A percentile compares a stretch with the other conserved stretches of the same genome.
phyloP scores from a whole-genome alignment of 2,113 vertebrate genomes.

The Nyctereutes procyonoides region DNA sequence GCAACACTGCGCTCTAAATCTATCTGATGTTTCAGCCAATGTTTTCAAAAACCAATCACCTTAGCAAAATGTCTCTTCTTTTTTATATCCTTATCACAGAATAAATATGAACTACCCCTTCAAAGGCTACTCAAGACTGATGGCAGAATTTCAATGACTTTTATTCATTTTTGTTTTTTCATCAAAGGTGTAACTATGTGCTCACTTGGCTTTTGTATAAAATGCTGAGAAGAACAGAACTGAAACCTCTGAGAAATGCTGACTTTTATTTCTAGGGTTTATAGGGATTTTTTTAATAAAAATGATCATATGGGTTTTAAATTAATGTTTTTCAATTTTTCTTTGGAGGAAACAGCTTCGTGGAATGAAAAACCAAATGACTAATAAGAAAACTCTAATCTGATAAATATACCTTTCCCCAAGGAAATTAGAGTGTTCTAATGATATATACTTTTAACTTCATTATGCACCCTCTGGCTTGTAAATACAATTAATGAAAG shows the following conservation, averaged over 20 bases:
- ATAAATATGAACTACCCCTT: conserved; percentile 70
- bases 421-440: conserved; percentile 59
- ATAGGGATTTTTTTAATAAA: neutral
- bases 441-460: neutral
- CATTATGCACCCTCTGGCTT: neutral
- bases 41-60: conserved; percentile 71
- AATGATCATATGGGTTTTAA: conserved; percentile 27
- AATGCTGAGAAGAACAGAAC: conserved; percentile 51
- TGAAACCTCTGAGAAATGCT: conserved; percentile 28
- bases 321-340: conserved; percentile 38
- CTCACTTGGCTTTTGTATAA: conserved; percentile 39
- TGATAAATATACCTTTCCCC: neutral
- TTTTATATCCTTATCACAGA: conserved; percentile 74
- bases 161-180: conserved; percentile 66
- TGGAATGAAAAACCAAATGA: conserved; percentile 37
- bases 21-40: conserved; percentile 66
- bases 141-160: conserved; percentile 75
- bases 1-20: conserved; percentile 50
- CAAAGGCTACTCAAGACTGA: conserved; percentile 62
- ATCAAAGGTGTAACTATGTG: neutral
- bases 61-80: conserved; percentile 61
- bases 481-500: conserved; percentile 40
- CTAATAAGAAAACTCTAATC: conserved; percentile 40
- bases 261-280: conserved; percentile 54
- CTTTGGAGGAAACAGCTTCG: conserved; percentile 21